Percentiles rank a stretch among this genome's conserved stretches.
phyloP scores from a whole-genome alignment of 2,113 vertebrate species.

The Neogobius melanostomus region DNA sequence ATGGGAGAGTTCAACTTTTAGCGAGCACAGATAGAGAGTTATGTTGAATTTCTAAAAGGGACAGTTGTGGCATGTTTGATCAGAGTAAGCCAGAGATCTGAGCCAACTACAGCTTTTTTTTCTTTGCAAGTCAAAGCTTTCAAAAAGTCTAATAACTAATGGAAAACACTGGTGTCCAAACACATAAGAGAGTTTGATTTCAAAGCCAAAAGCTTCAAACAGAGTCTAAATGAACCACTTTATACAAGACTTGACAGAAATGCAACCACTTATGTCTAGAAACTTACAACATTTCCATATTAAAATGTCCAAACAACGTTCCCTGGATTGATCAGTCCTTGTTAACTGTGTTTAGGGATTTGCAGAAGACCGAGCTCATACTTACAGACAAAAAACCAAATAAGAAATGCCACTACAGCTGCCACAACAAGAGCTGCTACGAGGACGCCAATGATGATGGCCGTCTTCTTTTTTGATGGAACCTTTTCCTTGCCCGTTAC shows the following conservation, averaged over 20 bases:
- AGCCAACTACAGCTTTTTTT: conserved; percentile 37
- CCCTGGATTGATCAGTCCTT: conserved; percentile 7
- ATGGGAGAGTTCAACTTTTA: conserved; percentile 32
- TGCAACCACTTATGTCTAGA: conserved; percentile 32
- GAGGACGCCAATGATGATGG: conserved; percentile 58
- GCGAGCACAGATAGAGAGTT: not conserved
- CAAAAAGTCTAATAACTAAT: conserved; percentile 50
- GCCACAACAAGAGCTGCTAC: conserved; percentile 56
- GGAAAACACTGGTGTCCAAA: conserved; percentile 57
- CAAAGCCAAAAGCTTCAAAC: conserved; percentile 49
- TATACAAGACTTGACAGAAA: conserved; percentile 16
- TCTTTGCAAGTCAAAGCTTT: conserved; percentile 41
- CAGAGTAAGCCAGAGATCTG: conserved; percentile 31
- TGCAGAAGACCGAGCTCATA: conserved; percentile 6
- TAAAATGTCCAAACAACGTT: conserved; percentile 8
- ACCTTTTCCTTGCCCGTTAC: conserved; percentile 56
- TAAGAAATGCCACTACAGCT: conserved; percentile 64
- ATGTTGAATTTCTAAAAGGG: not conserved
- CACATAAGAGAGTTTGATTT: conserved; percentile 39
- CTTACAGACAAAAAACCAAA: conserved; percentile 76
- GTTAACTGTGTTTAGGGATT: not conserved
- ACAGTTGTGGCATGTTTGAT: conserved; percentile 30
- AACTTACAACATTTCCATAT: conserved; percentile 13
- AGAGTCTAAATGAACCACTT: conserved; percentile 41
- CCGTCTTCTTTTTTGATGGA: conserved; percentile 29